Evolutionary conservation across 2,113 vertebrate species (phyloP).

Genomic region (Lagopus muta): DNA sequence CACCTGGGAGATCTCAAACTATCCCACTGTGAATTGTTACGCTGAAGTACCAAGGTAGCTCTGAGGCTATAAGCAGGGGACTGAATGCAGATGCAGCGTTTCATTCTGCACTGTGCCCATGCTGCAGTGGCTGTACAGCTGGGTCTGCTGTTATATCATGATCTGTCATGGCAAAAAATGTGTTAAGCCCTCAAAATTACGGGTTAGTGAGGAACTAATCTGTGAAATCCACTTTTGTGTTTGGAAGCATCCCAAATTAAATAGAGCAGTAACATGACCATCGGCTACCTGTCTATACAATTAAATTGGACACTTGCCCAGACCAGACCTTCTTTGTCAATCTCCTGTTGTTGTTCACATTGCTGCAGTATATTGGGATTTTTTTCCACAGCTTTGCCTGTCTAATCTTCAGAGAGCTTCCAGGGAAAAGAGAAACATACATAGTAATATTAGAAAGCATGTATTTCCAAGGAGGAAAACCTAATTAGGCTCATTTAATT

Average conservation of each 20-base stretch:
- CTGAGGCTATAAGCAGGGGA: neutral
- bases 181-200: neutral
- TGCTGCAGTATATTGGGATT: neutral
- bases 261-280: neutral
- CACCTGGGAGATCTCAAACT: neutral
- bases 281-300: neutral
- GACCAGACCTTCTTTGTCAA: neutral
- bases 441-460: conserved; percentile 6
- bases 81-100: neutral
- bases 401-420: neutral
- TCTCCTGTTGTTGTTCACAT: neutral
- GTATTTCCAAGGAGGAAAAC: conserved; percentile 37
- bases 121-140: neutral
- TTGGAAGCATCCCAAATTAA: neutral
- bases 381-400: neutral
- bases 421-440: conserved; percentile 1
- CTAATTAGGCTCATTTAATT: conserved; percentile 66
- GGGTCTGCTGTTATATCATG: neutral
- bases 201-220: neutral
- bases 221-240: neutral
- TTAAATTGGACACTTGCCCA: neutral
- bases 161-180: neutral
- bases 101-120: neutral
- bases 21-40: neutral
- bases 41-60: neutral